Evolutionary conservation across 2,888 invertebrate species (phyloP).

Genomic region (Eristalinus aeneus): DNA sequence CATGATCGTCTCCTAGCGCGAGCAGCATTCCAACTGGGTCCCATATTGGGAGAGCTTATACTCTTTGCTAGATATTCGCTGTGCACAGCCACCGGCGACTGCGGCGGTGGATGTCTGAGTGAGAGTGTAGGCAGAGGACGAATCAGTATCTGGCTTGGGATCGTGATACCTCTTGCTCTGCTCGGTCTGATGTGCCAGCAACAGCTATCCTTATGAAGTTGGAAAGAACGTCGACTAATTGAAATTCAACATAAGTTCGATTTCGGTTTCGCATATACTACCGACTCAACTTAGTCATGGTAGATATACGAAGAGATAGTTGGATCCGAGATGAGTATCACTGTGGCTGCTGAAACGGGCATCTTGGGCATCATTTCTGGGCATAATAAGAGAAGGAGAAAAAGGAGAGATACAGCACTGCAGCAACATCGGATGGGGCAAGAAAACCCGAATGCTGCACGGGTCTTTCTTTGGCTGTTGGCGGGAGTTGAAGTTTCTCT

Average conservation of each 20-base stretch:
- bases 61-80: conserved; percentile 37
- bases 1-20: conserved; percentile 60
- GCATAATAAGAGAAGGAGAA: conserved; percentile 23
- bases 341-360: conserved; percentile 59
- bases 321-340: conserved; percentile 66
- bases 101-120: conserved; percentile 19
- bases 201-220: conserved; percentile 65
- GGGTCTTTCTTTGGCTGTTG: conserved; percentile 34
- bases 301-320: conserved; percentile 68
- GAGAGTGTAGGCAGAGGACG: conserved; percentile 65
- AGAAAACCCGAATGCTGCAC: conserved; percentile 28
- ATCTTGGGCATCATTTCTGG: conserved; percentile 66
- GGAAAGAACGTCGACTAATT: conserved; percentile 73
- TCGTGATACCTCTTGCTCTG: conserved; percentile 60
- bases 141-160: conserved; percentile 56
- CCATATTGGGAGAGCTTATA: conserved; percentile 65
- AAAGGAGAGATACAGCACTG: conserved; percentile 18
- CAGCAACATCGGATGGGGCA: not conserved
- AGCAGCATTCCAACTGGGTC: conserved; percentile 63
- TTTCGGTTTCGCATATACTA: conserved; percentile 70
- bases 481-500: conserved; percentile 56
- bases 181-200: conserved; percentile 18
- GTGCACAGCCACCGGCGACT: not conserved
- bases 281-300: conserved; percentile 69
- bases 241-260: conserved; percentile 73